A percentile compares a stretch with the other conserved stretches of the same genome.
Evolutionary conservation across 1,140 invertebrate species (phyloP).

Genomic region (Bombus cullumanus): DNA sequence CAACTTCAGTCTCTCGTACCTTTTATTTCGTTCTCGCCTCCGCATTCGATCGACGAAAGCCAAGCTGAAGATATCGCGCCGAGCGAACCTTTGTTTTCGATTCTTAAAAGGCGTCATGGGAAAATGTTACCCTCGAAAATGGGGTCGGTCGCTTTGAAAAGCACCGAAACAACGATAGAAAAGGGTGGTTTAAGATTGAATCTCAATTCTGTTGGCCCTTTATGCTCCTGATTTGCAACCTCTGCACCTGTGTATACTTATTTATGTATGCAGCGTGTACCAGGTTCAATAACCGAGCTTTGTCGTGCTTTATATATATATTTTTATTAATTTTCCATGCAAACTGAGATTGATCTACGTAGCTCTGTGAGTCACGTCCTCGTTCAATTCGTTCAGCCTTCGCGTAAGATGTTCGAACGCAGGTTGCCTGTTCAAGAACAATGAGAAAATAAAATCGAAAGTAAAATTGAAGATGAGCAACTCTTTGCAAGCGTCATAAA

Average conservation of each 20-base stretch:
- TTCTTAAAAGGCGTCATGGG: not conserved
- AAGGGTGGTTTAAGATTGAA: constrained; percentile 13
- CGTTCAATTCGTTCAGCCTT: no score
- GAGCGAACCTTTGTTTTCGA: constrained; percentile 19
- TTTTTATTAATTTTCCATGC: no score
- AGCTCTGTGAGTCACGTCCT: no score
- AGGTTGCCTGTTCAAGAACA: no score
- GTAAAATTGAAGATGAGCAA: no score
- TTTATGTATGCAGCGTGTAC: not conserved
- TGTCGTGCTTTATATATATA: no score
- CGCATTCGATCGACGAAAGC: not conserved
- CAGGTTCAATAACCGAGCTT: no score
- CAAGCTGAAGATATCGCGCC: not conserved
- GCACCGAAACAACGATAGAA: not conserved
- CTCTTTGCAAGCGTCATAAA: no score
- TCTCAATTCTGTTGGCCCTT: not conserved
- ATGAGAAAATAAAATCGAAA: no score
- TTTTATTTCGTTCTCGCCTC: not conserved
- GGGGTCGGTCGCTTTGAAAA: not conserved
- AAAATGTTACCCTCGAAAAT: not conserved
- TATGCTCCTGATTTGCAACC: not conserved
- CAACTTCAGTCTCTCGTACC: not conserved
- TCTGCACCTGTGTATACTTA: not conserved
- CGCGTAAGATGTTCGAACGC: no score
- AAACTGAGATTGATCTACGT: no score